phyloP scores from a whole-genome alignment of 2,888 invertebrate species.

The Caenorhabditis virilis region DNA sequence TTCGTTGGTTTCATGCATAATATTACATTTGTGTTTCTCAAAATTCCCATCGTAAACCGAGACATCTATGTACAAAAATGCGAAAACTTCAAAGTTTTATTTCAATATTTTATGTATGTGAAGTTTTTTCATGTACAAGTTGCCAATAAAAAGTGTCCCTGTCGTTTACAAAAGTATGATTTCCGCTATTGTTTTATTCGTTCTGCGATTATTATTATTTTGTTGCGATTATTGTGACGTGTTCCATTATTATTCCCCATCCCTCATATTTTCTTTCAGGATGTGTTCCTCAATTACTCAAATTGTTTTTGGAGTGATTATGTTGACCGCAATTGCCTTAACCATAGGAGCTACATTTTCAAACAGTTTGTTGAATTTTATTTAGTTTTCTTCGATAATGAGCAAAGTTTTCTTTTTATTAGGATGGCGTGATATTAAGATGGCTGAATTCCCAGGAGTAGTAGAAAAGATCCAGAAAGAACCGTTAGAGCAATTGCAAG shows the following conservation, averaged over 20 bases:
- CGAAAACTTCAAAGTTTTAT: too few relatives aligned
- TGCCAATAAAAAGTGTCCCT: too few relatives aligned
- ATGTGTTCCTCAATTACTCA: slow-evolving; percentile 41
- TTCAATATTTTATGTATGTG: too few relatives aligned
- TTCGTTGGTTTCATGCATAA: too few relatives aligned
- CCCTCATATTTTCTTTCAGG: background rate
- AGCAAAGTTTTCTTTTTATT: background rate
- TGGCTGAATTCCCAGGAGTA: background rate
- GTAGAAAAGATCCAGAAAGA: background rate
- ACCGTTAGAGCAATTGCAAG: background rate
- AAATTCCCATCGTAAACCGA: too few relatives aligned
- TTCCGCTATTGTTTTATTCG: background rate
- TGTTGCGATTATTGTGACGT: too few relatives aligned
- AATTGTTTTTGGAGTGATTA: slow-evolving; percentile 30
- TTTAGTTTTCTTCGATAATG: background rate
- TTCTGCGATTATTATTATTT: slow-evolving; percentile 1
- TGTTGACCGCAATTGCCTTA: slow-evolving; percentile 33
- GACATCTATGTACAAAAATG: too few relatives aligned
- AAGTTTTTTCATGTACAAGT: too few relatives aligned
- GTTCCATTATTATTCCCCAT: background rate
- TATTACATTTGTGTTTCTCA: too few relatives aligned
- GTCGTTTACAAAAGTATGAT: too few relatives aligned
- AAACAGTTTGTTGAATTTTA: slow-evolving; percentile 9
- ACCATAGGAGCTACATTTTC: slow-evolving; percentile 25
- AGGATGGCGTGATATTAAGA: background rate